These are phyloP conservation scores for Drosophila aff. DNA, from an alignment of 1,140 invertebrate species.

Conservation along the genomic window DNA sequence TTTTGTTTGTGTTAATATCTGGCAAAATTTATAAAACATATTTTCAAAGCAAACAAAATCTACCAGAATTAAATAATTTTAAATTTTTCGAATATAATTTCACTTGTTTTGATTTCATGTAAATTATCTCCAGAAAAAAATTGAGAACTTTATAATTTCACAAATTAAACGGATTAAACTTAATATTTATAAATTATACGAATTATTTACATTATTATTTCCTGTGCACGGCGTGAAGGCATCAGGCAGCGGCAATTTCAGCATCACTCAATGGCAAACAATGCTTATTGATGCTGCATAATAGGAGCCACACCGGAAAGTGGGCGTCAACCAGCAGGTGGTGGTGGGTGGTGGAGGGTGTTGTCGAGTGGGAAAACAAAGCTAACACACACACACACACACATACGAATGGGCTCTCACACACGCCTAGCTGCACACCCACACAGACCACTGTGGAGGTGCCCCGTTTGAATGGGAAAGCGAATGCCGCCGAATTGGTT, in stretches of 20 bases:
- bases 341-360: constrained; percentile 1
- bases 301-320: constrained; percentile 34
- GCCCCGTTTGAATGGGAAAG: constrained; percentile 37
- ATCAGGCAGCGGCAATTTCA: constrained; percentile 24
- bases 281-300: constrained; percentile 65
- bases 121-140: neutral
- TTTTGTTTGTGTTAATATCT: too few relatives aligned
- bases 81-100: too few relatives aligned
- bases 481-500: constrained; percentile 50
- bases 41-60: too few relatives aligned
- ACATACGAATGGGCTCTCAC: neutral
- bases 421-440: constrained; percentile 1
- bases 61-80: too few relatives aligned
- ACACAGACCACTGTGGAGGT: constrained; percentile 23
- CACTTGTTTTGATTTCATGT: too few relatives aligned
- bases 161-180: neutral
- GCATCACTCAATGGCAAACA: constrained; percentile 47
- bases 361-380: constrained; percentile 29
- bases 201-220: neutral
- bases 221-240: neutral
- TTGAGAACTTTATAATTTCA: neutral
- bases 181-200: neutral
- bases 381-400: constrained; percentile 14
- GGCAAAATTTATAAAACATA: too few relatives aligned
- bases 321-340: constrained; percentile 9